Base-by-base conservation (phyloP, 2,888 invertebrate species). In the Parnassius smintheus region DNA sequence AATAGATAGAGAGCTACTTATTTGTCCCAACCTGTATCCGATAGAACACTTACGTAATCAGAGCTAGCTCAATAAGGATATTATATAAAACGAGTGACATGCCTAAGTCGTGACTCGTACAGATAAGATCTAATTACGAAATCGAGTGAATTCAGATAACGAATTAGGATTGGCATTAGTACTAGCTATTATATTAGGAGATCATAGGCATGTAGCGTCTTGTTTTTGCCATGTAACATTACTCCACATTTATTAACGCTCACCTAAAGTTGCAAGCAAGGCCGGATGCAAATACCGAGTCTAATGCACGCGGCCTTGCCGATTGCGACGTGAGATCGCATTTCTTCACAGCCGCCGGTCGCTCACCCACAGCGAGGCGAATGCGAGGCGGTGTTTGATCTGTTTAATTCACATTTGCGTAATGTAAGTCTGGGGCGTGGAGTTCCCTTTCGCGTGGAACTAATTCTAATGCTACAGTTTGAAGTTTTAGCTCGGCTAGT, bases 261-360 rank as follows among this genome's bases (percentile, higher is more conserved):
- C 78, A 75, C 77, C 71, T 70, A 70, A 76, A 78, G 73, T 74
- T 69, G 74, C 71, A 70, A 56, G 72, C 80, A 77, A 81, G 77
- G 81, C 71, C 74, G 76, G 72, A 73, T 74, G 74, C 72, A 68
- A 71, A 76, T 70, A 68, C 69, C 71, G 65, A 68, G 62, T 64
- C 53, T 35, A 68, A 66, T 72, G 74, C 75, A 71, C 74, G 67
- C 72, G 75, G 70, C 79, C 80, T 80, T 75, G 76, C 53, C 68
- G 70, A 69, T 68, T 69, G 69, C 64, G 66, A 66, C 70, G 68
- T 70, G 68, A 71, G 72, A 76, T 76, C 73, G 70, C 76, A 76
- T 81, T 81, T 80, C 79, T 78, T 75, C 65, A 60, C n/a, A 48
- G 48, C n/a, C 60, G 49, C 56, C 59, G 18, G 49, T 13, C 64